These are phyloP conservation scores for Zeugodacus cucurbitae DNA, from an alignment of 1,140 invertebrate genomes.

Conservation along the genomic window DNA sequence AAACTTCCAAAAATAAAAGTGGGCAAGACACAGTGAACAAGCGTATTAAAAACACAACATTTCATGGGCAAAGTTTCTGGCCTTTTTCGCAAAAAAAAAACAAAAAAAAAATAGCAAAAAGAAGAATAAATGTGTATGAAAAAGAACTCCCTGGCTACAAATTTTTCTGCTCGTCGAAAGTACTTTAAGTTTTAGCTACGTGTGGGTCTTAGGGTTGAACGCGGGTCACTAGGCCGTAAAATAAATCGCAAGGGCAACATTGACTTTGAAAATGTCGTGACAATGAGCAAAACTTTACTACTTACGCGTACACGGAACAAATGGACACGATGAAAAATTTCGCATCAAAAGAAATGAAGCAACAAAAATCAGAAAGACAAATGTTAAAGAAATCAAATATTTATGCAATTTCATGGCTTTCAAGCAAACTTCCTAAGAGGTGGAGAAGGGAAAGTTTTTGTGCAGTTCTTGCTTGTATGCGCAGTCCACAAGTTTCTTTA, in stretches of 20 bases:
- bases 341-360: not conserved
- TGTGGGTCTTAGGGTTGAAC: not conserved
- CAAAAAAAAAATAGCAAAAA: not conserved
- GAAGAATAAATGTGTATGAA: not conserved
- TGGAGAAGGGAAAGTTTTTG: not conserved
- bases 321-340: not conserved
- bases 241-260: not conserved
- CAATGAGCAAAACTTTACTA: conserved; percentile 29
- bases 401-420: not conserved
- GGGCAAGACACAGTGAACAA: not conserved
- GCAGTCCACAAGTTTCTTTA: not conserved
- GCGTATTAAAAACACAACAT: not conserved
- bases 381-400: not conserved
- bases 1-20: not conserved
- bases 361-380: not conserved
- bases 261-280: conserved; percentile 14
- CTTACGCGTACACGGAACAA: not conserved
- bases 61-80: conserved; percentile 6
- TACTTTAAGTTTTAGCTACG: conserved; percentile 5
- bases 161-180: not conserved
- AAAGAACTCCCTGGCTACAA: not conserved
- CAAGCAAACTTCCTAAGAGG: not conserved
- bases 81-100: not conserved
- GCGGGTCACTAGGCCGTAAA: not conserved
- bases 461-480: not conserved